Conservation (phyloP, 2,797 vertebrate genomes). For the Takifugu rubripes region DNA sequence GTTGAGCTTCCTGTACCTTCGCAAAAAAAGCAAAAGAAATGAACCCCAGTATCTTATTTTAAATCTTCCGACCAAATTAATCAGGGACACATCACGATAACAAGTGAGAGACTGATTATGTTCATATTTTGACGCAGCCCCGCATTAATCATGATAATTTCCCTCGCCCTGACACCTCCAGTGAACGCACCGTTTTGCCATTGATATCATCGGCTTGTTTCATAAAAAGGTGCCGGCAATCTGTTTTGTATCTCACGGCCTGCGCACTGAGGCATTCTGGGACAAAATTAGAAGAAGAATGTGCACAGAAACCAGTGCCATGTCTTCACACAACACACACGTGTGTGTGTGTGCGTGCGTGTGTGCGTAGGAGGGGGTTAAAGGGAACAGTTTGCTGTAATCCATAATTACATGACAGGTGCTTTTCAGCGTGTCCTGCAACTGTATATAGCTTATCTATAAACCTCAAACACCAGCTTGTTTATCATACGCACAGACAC, state of each 20-base stretch:
- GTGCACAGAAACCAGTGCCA: not conserved
- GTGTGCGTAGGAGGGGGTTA: no score
- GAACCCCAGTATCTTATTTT: slow-evolving; percentile 57
- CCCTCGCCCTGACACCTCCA: slow-evolving; percentile 55
- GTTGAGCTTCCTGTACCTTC: slow-evolving; percentile 24
- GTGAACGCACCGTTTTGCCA: slow-evolving; percentile 45
- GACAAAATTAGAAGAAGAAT: not conserved
- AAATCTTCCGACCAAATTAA: slow-evolving; percentile 63
- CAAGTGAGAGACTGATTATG: slow-evolving; percentile 61
- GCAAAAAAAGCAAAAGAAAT: slow-evolving; percentile 17
- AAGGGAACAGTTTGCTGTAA: slow-evolving; percentile 16
- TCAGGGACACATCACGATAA: slow-evolving; percentile 63
- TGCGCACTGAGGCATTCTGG: not conserved
- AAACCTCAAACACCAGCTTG: slow-evolving; percentile 46
- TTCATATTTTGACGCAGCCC: slow-evolving; percentile 51
- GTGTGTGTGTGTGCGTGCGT: no score
- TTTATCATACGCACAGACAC: slow-evolving; percentile 17
- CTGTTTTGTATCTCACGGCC: slow-evolving; percentile 13
- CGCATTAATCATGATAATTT: slow-evolving; percentile 69
- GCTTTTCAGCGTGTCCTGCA: slow-evolving; percentile 1
- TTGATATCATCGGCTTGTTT: slow-evolving; percentile 51
- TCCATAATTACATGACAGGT: slow-evolving; percentile 29
- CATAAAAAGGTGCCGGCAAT: slow-evolving; percentile 20
- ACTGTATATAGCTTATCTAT: slow-evolving; percentile 34
- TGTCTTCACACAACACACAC: no score